Conservation (phyloP, 1,140 invertebrate species). For the Venturia canescens region DNA sequence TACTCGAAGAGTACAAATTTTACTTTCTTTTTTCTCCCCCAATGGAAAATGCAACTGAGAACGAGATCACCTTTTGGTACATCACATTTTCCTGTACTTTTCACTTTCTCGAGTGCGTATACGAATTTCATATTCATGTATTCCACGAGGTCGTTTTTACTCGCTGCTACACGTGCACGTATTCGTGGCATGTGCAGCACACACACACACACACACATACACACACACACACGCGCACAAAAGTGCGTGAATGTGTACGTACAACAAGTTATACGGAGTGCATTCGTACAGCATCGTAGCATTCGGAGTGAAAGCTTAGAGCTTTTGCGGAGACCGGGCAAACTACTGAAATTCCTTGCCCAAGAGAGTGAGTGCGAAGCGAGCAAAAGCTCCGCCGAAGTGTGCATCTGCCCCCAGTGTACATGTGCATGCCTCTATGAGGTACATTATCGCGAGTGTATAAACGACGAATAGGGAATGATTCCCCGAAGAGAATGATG, state of each 20-base stretch:
- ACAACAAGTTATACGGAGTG: background rate
- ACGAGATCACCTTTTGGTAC: background rate
- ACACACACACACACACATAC: background rate
- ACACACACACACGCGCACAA: background rate
- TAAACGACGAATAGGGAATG: background rate
- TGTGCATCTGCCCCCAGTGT: background rate
- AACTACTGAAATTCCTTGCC: constrained; percentile 5
- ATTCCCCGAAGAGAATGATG: constrained; percentile 22
- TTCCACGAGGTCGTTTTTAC: too few species aligned
- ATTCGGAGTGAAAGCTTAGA: constrained; percentile 5
- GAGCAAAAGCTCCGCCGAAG: background rate
- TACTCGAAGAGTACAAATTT: too few species aligned
- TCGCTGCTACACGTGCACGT: too few species aligned
- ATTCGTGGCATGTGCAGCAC: too few species aligned
- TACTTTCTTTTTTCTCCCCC: too few species aligned
- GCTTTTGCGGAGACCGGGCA: background rate
- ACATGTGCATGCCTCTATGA: background rate
- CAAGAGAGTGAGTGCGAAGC: constrained; percentile 12
- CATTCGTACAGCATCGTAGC: background rate
- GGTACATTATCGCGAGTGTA: background rate
- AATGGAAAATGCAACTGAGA: too few species aligned
- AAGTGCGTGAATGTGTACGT: background rate
- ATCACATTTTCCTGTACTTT: background rate
- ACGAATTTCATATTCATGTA: too few species aligned
- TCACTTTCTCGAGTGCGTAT: too few species aligned